Percentiles rank a stretch among this genome's conserved stretches.
phyloP scores from a whole-genome alignment of 2,797 vertebrate genomes.

The Siniperca undulata region DNA sequence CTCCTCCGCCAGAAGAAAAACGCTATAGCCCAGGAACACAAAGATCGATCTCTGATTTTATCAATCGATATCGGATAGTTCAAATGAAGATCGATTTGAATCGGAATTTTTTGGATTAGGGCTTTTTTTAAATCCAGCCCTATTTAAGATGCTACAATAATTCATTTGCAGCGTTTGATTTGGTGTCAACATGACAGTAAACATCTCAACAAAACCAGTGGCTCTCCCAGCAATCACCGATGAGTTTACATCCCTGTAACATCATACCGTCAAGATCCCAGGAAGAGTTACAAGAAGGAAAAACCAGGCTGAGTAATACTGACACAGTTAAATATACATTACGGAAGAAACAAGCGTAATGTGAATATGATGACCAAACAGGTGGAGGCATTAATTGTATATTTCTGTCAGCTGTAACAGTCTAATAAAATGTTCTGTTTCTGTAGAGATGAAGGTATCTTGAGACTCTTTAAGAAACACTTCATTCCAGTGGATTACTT shows the following conservation, averaged over 20 bases:
- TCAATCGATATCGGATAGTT: no score
- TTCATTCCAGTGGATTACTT: background rate
- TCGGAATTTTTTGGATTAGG: no score
- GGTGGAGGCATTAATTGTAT: background rate
- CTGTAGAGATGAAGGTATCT: no score
- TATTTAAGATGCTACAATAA: background rate
- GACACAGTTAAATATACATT: background rate
- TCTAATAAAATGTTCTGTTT: background rate
- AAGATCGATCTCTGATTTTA: no score
- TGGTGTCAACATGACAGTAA: background rate
- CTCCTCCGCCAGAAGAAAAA: no score
- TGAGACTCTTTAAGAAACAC: background rate
- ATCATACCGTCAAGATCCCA: background rate
- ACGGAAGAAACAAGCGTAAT: no score
- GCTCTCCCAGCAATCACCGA: background rate
- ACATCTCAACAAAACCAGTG: background rate
- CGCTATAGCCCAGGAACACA: no score
- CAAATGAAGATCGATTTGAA: no score
- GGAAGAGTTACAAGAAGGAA: background rate
- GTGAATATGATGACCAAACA: background rate
- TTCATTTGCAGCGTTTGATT: background rate
- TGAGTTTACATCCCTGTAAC: background rate
- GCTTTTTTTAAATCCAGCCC: no score
- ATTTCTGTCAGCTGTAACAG: background rate
- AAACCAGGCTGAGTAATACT: background rate